Percentiles rank a stretch among this genome's conserved stretches.
phyloP scores from a whole-genome alignment of 2,888 invertebrate species.

The Antheraea yamamai region DNA sequence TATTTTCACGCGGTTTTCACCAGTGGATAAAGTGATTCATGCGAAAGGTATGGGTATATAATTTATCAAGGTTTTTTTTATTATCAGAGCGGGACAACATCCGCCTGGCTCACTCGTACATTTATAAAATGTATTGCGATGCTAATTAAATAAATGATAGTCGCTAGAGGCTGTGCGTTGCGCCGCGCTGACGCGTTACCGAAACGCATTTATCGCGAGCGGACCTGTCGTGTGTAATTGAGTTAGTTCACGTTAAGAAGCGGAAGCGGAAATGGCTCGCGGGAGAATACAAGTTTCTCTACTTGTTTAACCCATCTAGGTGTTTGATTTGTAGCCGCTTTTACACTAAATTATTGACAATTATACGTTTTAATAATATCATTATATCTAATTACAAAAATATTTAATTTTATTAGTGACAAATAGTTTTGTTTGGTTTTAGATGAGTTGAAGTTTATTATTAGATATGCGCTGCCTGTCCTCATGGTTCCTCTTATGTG shows the following conservation, averaged over 20 bases:
- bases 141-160: not conserved
- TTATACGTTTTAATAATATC: not conserved
- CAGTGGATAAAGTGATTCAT: too few relatives aligned
- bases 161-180: constrained; percentile 31
- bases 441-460: too few relatives aligned
- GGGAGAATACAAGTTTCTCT: constrained; percentile 51
- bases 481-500: too few relatives aligned
- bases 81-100: too few relatives aligned
- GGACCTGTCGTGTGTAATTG: constrained; percentile 74
- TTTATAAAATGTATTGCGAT: too few relatives aligned
- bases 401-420: too few relatives aligned
- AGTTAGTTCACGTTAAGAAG: constrained; percentile 67
- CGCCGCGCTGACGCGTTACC: constrained; percentile 29
- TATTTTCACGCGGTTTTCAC: too few relatives aligned
- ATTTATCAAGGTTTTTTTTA: too few relatives aligned
- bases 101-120: too few relatives aligned
- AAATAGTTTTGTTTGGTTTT: too few relatives aligned
- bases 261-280: constrained; percentile 58
- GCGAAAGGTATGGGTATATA: too few relatives aligned
- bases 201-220: constrained; percentile 68
- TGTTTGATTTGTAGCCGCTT: constrained; percentile 6
- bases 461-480: too few relatives aligned
- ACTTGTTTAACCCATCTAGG: constrained; percentile 11
- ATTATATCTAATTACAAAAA: not conserved
- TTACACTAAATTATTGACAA: not conserved